Evolutionary conservation across 2,888 invertebrate genomes (phyloP).

Genomic region (Lepidonotus clava): DNA sequence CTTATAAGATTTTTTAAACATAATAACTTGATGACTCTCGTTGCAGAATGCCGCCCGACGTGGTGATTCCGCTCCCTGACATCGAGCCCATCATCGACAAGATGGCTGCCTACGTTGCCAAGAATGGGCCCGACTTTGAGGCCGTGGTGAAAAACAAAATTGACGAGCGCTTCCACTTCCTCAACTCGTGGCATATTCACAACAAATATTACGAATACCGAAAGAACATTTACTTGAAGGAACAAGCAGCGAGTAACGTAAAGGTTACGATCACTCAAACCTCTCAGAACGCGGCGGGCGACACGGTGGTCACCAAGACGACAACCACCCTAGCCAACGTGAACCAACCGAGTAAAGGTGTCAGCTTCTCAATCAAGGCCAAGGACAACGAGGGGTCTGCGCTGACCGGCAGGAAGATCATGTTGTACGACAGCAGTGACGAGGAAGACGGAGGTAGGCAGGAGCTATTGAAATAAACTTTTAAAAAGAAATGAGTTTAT

Average conservation of each 20-base stretch:
- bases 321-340: constrained; percentile 33
- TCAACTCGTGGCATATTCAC: constrained; percentile 88
- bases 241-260: constrained; percentile 9
- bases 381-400: constrained; percentile 70
- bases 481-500: no score
- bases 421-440: constrained; percentile 76
- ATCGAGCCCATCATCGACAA: constrained; percentile 94
- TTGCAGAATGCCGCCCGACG: constrained; percentile 27
- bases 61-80: constrained; percentile 87
- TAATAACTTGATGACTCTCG: background rate
- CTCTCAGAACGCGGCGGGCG: constrained; percentile 32
- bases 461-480: no score
- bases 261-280: constrained; percentile 46
- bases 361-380: constrained; percentile 76
- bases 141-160: constrained; percentile 81
- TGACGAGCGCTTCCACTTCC: constrained; percentile 93
- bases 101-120: constrained; percentile 97
- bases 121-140: constrained; percentile 96
- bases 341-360: constrained; percentile 67
- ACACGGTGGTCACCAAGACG: constrained; percentile 43
- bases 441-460: constrained; percentile 65
- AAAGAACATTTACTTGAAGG: constrained; percentile 74
- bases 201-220: constrained; percentile 91
- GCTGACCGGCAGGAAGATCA: constrained; percentile 67
- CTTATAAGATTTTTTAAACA: no score